phyloP scores from a whole-genome alignment of 1,140 invertebrate species.

The Drosophila bocqueti region DNA sequence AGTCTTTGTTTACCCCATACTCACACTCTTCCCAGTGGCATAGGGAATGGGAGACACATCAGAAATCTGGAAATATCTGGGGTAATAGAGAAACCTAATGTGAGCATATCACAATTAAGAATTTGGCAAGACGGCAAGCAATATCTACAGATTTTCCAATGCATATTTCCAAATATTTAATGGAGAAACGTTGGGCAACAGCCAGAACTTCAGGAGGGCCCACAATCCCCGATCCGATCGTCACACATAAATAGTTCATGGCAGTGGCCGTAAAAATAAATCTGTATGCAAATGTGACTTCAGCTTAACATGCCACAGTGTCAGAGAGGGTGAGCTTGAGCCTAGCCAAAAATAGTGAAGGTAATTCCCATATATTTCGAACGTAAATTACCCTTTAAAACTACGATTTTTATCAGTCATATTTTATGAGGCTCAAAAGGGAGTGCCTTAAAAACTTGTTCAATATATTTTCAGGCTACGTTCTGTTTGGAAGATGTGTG shows the following conservation, averaged over 20 bases:
- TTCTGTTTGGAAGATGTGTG: not conserved
- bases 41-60: slow-evolving; percentile 24
- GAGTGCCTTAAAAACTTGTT: not conserved
- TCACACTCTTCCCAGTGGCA: not conserved
- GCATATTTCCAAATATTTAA: slow-evolving; percentile 56
- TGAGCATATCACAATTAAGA: slow-evolving; percentile 68
- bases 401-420: not conserved
- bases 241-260: slow-evolving; percentile 53
- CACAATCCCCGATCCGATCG: slow-evolving; percentile 27
- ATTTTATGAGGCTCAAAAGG: not conserved
- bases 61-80: slow-evolving; percentile 36
- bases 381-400: not conserved
- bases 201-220: not conserved
- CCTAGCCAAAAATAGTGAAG: slow-evolving; percentile 44
- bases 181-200: slow-evolving; percentile 32
- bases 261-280: slow-evolving; percentile 75
- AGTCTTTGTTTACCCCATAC: slow-evolving; percentile 52
- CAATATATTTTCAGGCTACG: not conserved
- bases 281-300: slow-evolving; percentile 75
- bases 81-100: slow-evolving; percentile 53
- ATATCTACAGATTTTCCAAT: slow-evolving; percentile 25
- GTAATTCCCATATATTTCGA: slow-evolving; percentile 8
- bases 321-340: slow-evolving; percentile 7
- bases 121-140: slow-evolving; percentile 57
- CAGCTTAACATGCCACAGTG: slow-evolving; percentile 51